Conservation (phyloP, 2,797 vertebrate genomes). For the Toxotes lorentzi region DNA sequence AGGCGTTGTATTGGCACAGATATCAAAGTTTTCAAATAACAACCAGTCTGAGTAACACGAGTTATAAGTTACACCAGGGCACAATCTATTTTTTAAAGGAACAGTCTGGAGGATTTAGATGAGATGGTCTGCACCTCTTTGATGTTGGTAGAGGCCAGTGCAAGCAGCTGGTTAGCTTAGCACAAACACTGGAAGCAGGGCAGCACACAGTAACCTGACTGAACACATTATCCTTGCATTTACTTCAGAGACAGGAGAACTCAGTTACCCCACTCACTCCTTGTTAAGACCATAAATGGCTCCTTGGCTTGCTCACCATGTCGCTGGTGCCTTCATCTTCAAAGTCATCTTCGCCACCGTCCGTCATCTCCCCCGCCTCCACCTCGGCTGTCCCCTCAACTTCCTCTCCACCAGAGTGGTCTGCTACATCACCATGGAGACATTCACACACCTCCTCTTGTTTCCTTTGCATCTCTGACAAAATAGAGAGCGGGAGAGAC, state of each 20-base stretch:
- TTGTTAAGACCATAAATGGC: constrained; percentile 29
- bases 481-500: constrained; percentile 32
- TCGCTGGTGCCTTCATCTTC: constrained; percentile 93
- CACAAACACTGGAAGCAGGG: not conserved
- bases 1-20: not conserved
- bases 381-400: constrained; percentile 88
- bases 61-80: not conserved
- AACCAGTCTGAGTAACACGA: not conserved
- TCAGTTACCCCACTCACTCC: constrained; percentile 14
- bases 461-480: constrained; percentile 92
- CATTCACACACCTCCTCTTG: constrained; percentile 90
- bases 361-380: constrained; percentile 94
- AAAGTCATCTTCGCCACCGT: constrained; percentile 93
- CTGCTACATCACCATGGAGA: constrained; percentile 90
- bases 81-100: not conserved
- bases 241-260: not conserved
- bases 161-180: not conserved
- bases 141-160: no score
- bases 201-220: not conserved
- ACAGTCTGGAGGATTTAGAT: not conserved
- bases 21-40: not conserved
- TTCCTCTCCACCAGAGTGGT: constrained; percentile 90
- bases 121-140: no score
- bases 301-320: constrained; percentile 85
- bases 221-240: not conserved